A percentile compares a stretch with the other conserved stretches of the same genome.
These are phyloP conservation scores for Grammomys dolichurus DNA, from an alignment of 2,113 vertebrate species.

Conservation along the genomic window DNA sequence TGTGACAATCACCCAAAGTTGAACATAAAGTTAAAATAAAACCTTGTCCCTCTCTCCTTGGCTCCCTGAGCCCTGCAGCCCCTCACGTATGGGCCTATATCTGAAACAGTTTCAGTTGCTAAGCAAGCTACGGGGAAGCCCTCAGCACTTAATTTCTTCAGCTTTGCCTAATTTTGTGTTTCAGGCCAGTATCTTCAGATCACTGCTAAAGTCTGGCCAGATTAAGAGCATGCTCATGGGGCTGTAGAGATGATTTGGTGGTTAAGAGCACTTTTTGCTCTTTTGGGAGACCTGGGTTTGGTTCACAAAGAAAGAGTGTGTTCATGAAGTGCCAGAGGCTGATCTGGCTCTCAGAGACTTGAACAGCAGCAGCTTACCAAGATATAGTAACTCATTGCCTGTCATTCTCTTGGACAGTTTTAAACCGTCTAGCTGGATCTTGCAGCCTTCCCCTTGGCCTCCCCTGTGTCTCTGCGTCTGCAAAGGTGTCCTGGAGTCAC, in stretches of 20 bases:
- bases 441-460: slow-evolving; percentile 77
- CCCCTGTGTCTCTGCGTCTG: slow-evolving; percentile 78
- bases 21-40: not conserved
- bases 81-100: not conserved
- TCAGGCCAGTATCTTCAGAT: not conserved
- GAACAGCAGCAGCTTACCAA: not conserved
- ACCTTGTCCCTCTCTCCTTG: not conserved
- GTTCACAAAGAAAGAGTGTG: not conserved
- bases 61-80: not conserved
- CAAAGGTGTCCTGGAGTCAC: slow-evolving; percentile 79
- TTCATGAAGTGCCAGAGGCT: not conserved
- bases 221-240: not conserved
- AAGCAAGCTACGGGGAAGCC: not conserved
- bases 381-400: not conserved
- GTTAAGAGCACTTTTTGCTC: not conserved
- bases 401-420: slow-evolving; percentile 84
- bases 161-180: not conserved
- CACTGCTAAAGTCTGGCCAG: not conserved
- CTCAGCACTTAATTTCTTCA: not conserved
- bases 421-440: slow-evolving; percentile 83
- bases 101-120: not conserved
- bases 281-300: not conserved
- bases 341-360: not conserved
- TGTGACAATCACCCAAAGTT: not conserved
- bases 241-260: not conserved